Conservation (phyloP, 2,888 invertebrate genomes). For the Malthinus seriepunctatus region DNA sequence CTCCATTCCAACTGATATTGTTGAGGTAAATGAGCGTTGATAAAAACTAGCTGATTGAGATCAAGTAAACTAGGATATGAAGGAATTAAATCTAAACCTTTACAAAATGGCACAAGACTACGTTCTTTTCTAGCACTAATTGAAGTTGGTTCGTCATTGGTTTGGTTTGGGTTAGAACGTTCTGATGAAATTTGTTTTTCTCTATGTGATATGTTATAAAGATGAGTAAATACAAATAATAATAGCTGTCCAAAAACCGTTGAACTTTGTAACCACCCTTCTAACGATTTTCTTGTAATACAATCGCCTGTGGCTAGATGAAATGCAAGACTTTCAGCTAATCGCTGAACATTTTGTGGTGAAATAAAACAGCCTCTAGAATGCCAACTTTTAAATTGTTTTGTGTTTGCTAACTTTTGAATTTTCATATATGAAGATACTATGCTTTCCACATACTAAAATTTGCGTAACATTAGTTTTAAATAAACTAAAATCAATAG, state of each 20-base stretch:
- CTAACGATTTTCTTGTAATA: conserved; percentile 52
- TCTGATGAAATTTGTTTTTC: conserved; percentile 45
- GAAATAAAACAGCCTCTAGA: conserved; percentile 61
- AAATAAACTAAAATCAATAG: background rate
- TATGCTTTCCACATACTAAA: conserved; percentile 74
- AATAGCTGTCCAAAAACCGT: conserved; percentile 57
- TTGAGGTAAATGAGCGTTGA: conserved; percentile 78
- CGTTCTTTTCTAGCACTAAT: conserved; percentile 54
- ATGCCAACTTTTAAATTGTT: conserved; percentile 63
- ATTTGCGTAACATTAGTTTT: background rate
- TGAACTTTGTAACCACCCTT: conserved; percentile 57
- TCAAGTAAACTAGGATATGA: conserved; percentile 78
- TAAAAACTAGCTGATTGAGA: conserved; percentile 76
- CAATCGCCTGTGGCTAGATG: conserved; percentile 54
- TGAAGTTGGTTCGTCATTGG: conserved; percentile 39
- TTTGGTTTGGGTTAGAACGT: conserved; percentile 18
- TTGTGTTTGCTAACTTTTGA: conserved; percentile 61
- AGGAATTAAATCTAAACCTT: conserved; percentile 72
- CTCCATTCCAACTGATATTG: conserved; percentile 81
- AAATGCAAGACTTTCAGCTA: conserved; percentile 62
- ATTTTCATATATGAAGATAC: conserved; percentile 75
- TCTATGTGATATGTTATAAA: conserved; percentile 59
- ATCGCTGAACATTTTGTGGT: conserved; percentile 61
- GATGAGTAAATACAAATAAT: conserved; percentile 59
- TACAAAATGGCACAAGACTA: conserved; percentile 57